Evolutionary conservation across 2,888 invertebrate genomes (phyloP).

Genomic region (Clepsis dumicolana): DNA sequence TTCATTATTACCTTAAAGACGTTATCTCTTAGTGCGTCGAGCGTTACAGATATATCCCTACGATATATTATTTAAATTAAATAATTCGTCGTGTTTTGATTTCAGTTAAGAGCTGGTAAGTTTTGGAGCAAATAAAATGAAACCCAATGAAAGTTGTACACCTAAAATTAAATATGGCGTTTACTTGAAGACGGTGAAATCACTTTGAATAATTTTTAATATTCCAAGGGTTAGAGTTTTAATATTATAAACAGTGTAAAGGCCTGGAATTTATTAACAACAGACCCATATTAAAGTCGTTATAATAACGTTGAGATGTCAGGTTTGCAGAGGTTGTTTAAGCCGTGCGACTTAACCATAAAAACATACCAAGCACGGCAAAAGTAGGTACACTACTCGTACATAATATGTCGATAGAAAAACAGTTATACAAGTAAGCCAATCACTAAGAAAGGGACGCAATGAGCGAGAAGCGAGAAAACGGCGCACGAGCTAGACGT

Average conservation of each 20-base stretch:
- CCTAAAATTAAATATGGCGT: no score
- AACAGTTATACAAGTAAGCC: neutral
- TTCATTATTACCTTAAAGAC: neutral
- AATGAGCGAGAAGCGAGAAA: no score
- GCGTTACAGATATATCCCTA: neutral
- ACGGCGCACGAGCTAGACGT: no score
- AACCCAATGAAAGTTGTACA: no score
- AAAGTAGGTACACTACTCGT: no score
- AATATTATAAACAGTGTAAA: neutral
- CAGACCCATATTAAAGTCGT: neutral
- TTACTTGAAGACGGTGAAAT: neutral
- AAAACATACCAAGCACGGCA: neutral
- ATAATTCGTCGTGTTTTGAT: no score
- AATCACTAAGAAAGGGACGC: neutral
- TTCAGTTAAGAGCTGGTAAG: no score
- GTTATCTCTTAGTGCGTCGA: neutral
- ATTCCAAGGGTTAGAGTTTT: neutral
- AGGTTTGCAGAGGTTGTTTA: neutral
- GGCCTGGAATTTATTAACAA: neutral
- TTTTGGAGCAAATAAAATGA: no score
- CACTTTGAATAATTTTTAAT: neutral
- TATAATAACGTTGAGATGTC: neutral
- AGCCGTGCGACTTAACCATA: neutral
- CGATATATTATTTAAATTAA: no score
- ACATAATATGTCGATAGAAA: neutral